Evolutionary conservation across 2,888 invertebrate species (phyloP), one percentile per base, ranked within the genome.

Genomic region (Drosophila mimica): DNA sequence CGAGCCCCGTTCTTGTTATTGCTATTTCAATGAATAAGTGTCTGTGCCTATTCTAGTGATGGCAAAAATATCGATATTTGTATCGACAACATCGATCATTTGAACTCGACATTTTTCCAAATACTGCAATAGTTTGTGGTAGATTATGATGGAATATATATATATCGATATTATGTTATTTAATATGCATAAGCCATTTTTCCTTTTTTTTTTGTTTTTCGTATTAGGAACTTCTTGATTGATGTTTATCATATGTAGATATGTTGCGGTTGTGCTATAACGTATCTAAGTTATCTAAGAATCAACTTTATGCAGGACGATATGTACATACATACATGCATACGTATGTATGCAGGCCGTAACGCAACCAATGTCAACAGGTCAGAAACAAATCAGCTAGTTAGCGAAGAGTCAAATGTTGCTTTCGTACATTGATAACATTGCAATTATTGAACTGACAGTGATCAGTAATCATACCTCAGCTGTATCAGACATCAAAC

Each of bases 1-100:
- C 75, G 67, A 79, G 82, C 82, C 79, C 69, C 70, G 68, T 64
- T 70, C 69, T 77, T 81, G 78, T 79, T 79, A 81, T 78, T 78
- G 72, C 80, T 77, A 77, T 79, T 75, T 74, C 75, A 70, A 65
- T 79, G 70, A 74, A 63, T 74, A 59, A 65, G 63, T 64, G 69
- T 57, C 79, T 66, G 48, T 76, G 63, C 72, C 60, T 60, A 36
- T 33, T 60, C 62, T 67, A 63, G 65, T 25, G 66, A 66, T 60
- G 72, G 62, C 48, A 52, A 11, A 38, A 34, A 5, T 57, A 28
- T 28, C 65, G 43, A 61, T 59, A 40, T 20, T 3, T 25, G 0
- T 59, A 59, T 40, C 48, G 46, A 63, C 28, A n/a, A 11, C 4
- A n/a, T 34, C 40, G 51, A 57, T 51, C 3, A 51, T 1, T 34